Base-by-base conservation (phyloP, 1,140 invertebrate genomes). In the Coenobita brevimanus region DNA sequence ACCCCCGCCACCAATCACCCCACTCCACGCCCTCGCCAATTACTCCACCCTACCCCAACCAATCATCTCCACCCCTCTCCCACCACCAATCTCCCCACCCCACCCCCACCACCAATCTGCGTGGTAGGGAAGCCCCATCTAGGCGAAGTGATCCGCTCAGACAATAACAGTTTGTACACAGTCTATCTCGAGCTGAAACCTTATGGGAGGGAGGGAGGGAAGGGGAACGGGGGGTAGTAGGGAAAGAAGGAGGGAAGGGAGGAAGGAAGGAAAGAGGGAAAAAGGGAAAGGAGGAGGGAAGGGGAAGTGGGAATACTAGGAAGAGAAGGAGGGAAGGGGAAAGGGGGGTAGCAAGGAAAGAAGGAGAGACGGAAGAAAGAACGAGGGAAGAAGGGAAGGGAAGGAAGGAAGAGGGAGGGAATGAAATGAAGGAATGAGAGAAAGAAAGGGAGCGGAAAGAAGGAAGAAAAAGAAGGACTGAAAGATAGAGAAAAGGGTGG, bases 101-200 rank as follows among this genome's bases (percentile, higher is more conserved):
- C 36, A 67, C 62, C 21, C 27, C 15, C 62, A 67, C 62, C 62
- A 67, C 62, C 62, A 67, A n/a, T n/a, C n/a, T n/a, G n/a, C n/a
- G n/a, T n/a, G n/a, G n/a, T n/a, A n/a, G n/a, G n/a, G n/a, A n/a
- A n/a, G n/a, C n/a, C n/a, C n/a, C n/a, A n/a, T n/a, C n/a, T n/a
- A n/a, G n/a, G n/a, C n/a, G n/a, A n/a, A n/a, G n/a, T n/a, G n/a
- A n/a, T n/a, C n/a, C n/a, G n/a, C n/a, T n/a, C n/a, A n/a, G n/a
- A n/a, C n/a, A n/a, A n/a, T n/a, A n/a, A n/a, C n/a, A n/a, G n/a
- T n/a, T n/a, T n/a, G n/a, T n/a, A n/a, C n/a, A n/a, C n/a, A n/a
- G n/a, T n/a, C n/a, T n/a, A n/a, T n/a, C n/a, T n/a, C n/a, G n/a
- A n/a, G n/a, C n/a, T n/a, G n/a, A n/a, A n/a, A n/a, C n/a, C n/a